Conservation (phyloP, 2,113 vertebrate species). For the Tringa solitaria region DNA sequence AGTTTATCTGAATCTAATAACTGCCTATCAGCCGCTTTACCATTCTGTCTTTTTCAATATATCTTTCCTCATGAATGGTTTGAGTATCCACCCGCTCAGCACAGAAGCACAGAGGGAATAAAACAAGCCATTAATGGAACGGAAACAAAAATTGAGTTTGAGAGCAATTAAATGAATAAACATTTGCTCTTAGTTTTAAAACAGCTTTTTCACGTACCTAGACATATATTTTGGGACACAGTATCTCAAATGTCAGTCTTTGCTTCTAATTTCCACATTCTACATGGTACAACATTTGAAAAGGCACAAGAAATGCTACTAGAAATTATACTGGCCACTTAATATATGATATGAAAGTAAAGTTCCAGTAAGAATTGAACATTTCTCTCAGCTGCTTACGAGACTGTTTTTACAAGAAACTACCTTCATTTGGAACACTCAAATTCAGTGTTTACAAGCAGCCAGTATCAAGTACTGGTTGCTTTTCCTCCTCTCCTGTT, state of each 20-base stretch:
- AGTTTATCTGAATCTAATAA: slow-evolving; percentile 83
- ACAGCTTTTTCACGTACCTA: neutral
- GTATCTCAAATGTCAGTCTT: neutral
- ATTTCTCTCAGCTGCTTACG: neutral
- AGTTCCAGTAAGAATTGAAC: neutral
- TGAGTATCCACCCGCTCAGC: neutral
- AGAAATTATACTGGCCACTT: neutral
- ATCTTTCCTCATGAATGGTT: slow-evolving; percentile 57
- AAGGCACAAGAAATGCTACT: neutral
- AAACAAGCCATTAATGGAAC: neutral
- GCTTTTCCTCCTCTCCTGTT: neutral
- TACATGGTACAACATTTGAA: neutral
- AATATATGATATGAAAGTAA: neutral
- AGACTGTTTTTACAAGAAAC: neutral
- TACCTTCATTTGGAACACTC: neutral
- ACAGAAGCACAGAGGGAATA: neutral
- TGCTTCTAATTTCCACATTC: neutral
- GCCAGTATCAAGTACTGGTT: neutral
- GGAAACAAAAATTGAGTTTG: neutral
- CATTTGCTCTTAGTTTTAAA: neutral
- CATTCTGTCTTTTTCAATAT: slow-evolving; percentile 68
- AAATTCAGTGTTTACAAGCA: neutral
- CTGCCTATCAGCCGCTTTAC: slow-evolving; percentile 73
- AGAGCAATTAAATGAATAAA: neutral
- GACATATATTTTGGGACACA: neutral